Evolutionary conservation across 2,797 vertebrate species (phyloP).

Genomic region (Sitta carolinensis): DNA sequence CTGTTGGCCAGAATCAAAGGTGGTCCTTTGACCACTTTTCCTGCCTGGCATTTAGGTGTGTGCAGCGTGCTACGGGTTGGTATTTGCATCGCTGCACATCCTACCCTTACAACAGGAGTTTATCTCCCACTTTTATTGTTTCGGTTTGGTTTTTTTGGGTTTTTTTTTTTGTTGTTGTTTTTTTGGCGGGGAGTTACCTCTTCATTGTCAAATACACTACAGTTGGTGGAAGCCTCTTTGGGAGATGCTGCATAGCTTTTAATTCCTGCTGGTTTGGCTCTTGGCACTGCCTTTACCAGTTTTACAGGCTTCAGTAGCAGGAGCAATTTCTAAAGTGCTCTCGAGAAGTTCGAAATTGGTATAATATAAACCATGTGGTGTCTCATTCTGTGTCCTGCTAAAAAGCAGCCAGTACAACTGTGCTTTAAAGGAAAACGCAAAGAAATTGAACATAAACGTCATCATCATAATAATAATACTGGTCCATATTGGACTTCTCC

Average conservation of each 20-base stretch:
- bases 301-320: neutral
- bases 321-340: neutral
- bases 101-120: neutral
- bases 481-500: neutral
- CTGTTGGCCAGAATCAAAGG: neutral
- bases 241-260: neutral
- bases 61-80: rapidly evolving
- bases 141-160: rapidly evolving
- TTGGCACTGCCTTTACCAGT: neutral
- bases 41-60: neutral
- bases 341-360: neutral
- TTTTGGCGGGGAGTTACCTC: too few species aligned
- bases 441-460: rapidly evolving
- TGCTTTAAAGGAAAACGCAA: neutral
- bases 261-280: neutral
- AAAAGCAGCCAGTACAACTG: neutral
- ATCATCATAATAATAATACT: neutral
- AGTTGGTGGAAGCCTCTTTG: neutral
- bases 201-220: neutral
- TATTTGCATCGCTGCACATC: neutral
- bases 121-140: neutral
- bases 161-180: too few species aligned
- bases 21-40: neutral
- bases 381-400: neutral
- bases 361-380: neutral